phyloP scores from a whole-genome alignment of 1,140 invertebrate genomes.

The Nixonia krombeini region DNA sequence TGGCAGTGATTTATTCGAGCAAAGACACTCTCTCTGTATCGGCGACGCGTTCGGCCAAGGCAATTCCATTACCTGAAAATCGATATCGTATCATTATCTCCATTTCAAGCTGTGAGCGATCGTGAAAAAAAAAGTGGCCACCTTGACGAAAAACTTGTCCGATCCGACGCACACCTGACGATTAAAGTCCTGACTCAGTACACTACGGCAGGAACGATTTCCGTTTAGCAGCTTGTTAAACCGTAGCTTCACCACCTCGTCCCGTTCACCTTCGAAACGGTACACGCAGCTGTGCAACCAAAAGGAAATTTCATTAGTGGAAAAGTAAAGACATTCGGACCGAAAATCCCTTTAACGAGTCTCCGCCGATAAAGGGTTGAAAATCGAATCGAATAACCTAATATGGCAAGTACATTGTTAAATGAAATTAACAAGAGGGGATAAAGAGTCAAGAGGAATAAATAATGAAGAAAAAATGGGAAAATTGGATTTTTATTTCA shows the following conservation, averaged over 20 bases:
- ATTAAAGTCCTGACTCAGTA: slow-evolving; percentile 78
- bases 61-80: slow-evolving; percentile 76
- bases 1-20: slow-evolving; percentile 76
- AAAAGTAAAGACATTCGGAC: slow-evolving; percentile 6
- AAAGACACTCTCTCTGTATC: slow-evolving; percentile 80
- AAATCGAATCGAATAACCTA: slow-evolving; percentile 18
- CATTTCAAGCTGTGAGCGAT: too few relatives aligned
- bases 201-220: slow-evolving; percentile 76
- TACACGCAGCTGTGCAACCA: slow-evolving; percentile 80
- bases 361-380: slow-evolving; percentile 11
- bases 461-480: too few relatives aligned
- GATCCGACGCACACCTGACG: slow-evolving; percentile 78
- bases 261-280: slow-evolving; percentile 85
- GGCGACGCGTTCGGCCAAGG: slow-evolving; percentile 79
- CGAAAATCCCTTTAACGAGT: slow-evolving; percentile 10
- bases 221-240: slow-evolving; percentile 78
- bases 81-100: too few relatives aligned
- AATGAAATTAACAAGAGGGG: too few relatives aligned
- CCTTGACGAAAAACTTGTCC: slow-evolving; percentile 64
- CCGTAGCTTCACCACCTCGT: slow-evolving; percentile 81
- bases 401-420: too few relatives aligned
- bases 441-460: too few relatives aligned
- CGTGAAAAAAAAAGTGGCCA: slow-evolving; percentile 32
- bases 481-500: too few relatives aligned
- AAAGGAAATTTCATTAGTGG: slow-evolving; percentile 30